phyloP scores from a whole-genome alignment of 2,113 vertebrate species.

The Anolis sagrei region DNA sequence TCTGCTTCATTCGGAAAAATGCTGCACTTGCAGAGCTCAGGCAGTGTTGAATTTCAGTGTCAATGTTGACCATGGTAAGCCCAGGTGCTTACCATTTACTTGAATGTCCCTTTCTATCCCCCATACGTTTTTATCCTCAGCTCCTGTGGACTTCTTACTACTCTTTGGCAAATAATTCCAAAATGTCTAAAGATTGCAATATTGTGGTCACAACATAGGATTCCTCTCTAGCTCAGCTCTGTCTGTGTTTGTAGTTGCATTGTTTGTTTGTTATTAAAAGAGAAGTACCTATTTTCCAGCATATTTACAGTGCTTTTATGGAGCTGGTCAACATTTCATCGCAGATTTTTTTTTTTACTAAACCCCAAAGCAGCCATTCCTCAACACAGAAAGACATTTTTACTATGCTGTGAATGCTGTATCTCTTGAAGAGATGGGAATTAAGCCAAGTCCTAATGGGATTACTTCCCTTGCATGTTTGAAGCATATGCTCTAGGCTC shows the following conservation, averaged over 20 bases:
- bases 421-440: not conserved
- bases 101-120: not conserved
- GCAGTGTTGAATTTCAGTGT: too few relatives aligned
- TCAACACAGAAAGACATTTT: not conserved
- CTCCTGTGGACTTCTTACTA: not conserved
- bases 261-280: not conserved
- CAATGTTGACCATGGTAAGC: too few relatives aligned
- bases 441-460: conserved; percentile 24
- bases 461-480: conserved; percentile 15
- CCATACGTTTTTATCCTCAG: not conserved
- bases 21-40: too few relatives aligned
- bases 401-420: not conserved
- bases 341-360: not conserved
- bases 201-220: not conserved
- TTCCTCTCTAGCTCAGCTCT: too few relatives aligned
- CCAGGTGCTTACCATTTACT: not conserved
- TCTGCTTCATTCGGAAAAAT: too few relatives aligned
- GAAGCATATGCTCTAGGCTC: not conserved
- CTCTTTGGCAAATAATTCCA: not conserved
- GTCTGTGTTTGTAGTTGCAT: not conserved
- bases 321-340: not conserved
- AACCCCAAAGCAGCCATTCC: not conserved
- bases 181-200: not conserved
- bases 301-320: not conserved
- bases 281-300: not conserved